phyloP scores from a whole-genome alignment of 1,140 invertebrate genomes.

The Drosophila guanche region DNA sequence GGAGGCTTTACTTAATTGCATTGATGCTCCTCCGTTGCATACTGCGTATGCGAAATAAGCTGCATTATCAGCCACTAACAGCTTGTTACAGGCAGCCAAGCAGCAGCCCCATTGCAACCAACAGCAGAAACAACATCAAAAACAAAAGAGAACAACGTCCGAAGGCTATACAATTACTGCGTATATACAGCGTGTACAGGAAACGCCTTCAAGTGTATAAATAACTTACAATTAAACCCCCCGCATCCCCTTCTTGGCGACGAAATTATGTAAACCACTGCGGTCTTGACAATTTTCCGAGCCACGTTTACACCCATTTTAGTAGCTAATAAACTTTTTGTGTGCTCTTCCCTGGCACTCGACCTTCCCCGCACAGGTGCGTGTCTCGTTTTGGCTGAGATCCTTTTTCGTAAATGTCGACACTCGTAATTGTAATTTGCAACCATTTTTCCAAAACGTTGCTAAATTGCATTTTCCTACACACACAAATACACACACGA shows the following conservation, averaged over 20 bases:
- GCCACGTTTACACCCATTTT: conserved; percentile 11
- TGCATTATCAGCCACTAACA: conserved; percentile 28
- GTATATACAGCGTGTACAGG: conserved; percentile 11
- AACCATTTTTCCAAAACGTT: conserved; percentile 36
- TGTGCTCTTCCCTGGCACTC: background rate
- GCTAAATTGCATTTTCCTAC: conserved; percentile 43
- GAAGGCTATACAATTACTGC: conserved; percentile 6
- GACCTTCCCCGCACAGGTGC: conserved; percentile 35
- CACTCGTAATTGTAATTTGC: conserved; percentile 43
- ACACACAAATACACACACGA: background rate
- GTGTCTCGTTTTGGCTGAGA: conserved; percentile 9
- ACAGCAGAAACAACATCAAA: no score
- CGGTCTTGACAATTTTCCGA: conserved; percentile 31
- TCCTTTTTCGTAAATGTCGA: conserved; percentile 15
- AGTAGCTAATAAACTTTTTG: conserved; percentile 32
- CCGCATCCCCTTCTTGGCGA: background rate
- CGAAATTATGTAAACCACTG: conserved; percentile 40
- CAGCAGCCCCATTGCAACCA: conserved; percentile 7
- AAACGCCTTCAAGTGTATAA: conserved; percentile 4
- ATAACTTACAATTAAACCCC: no score
- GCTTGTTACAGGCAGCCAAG: conserved; percentile 4
- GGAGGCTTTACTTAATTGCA: conserved; percentile 36
- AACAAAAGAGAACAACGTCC: background rate
- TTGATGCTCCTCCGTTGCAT: conserved; percentile 19
- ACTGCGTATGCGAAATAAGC: conserved; percentile 28